These are phyloP conservation scores for Porites divaricata DNA, from an alignment of 92 coral and sea anemone species.

Conservation along the genomic window DNA sequence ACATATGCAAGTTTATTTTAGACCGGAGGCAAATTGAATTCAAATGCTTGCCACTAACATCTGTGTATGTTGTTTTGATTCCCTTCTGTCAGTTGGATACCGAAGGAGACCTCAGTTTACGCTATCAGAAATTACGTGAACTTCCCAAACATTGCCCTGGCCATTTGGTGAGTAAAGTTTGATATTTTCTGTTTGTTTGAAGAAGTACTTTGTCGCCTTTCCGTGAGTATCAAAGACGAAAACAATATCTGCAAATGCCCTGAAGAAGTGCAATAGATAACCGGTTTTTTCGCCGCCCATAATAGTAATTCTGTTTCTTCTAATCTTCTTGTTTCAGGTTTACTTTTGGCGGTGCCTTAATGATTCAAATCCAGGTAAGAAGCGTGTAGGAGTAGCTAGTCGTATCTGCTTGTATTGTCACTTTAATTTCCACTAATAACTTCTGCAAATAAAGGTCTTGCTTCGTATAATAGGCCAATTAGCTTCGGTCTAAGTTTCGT, in stretches of 20 bases:
- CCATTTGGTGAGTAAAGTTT: slow-evolving; percentile 87
- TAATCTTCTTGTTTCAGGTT: slow-evolving; percentile 73
- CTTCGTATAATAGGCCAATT: slow-evolving; percentile 99
- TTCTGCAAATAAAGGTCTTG: slow-evolving; percentile 99
- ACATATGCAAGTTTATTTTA: slow-evolving; percentile 78
- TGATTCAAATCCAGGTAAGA: slow-evolving; percentile 82
- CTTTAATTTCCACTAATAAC: slow-evolving; percentile 96
- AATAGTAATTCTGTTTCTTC: slow-evolving; percentile 18
- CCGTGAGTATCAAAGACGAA: slow-evolving; percentile 3
- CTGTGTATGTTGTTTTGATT: slow-evolving; percentile 54
- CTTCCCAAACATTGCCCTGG: slow-evolving; percentile 96
- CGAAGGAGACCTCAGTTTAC: slow-evolving; percentile 78
- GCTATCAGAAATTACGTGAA: slow-evolving; percentile 78
- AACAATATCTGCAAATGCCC: slow-evolving; percentile 21
- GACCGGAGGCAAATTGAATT: slow-evolving; percentile 72
- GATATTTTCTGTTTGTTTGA: slow-evolving; percentile 43
- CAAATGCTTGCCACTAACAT: slow-evolving; percentile 64
- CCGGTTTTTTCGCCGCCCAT: slow-evolving; percentile 28
- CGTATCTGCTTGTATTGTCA: slow-evolving; percentile 81
- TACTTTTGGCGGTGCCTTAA: slow-evolving; percentile 89
- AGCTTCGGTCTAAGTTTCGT: slow-evolving; percentile 66
- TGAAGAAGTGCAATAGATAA: slow-evolving; percentile 25
- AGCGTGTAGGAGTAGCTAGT: slow-evolving; percentile 44
- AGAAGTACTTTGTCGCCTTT: slow-evolving; percentile 38
- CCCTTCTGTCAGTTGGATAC: slow-evolving; percentile 75